phyloP scores from a whole-genome alignment of 1,140 invertebrate species.

The Zaprionus kolodkinae region DNA sequence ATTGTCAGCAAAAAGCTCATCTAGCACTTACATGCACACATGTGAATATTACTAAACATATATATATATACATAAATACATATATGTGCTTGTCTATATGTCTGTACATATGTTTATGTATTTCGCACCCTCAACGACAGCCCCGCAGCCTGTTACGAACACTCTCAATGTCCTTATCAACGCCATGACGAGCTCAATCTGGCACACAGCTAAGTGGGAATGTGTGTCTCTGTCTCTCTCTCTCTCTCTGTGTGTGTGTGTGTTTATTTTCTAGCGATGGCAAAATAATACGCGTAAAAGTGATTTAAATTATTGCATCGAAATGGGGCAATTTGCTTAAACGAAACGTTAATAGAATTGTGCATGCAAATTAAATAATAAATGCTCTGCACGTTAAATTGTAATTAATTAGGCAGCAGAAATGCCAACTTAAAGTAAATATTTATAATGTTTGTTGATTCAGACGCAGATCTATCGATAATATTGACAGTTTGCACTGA shows the following conservation, averaged over 20 bases:
- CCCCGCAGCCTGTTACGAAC: not conserved
- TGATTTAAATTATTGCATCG: conserved; percentile 2
- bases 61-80: not conserved
- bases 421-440: not conserved
- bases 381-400: not conserved
- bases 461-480: not conserved
- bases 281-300: conserved; percentile 5
- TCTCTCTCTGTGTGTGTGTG: not conserved
- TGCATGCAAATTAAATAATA: not conserved
- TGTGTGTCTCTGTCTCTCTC: not conserved
- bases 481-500: not conserved
- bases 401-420: conserved; percentile 1
- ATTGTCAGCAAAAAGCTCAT: conserved; percentile 14
- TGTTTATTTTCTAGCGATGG: not conserved
- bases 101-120: not conserved
- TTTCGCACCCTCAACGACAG: not conserved
- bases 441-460: not conserved
- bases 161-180: conserved; percentile 9
- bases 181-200: conserved; percentile 5
- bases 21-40: not conserved
- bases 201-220: not conserved
- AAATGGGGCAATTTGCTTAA: conserved; percentile 1
- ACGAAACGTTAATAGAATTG: conserved; percentile 6
- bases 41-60: not conserved
- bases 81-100: not conserved